Conservation (phyloP, 2,113 vertebrate species). For the Pelvicachromis taeniatus region DNA sequence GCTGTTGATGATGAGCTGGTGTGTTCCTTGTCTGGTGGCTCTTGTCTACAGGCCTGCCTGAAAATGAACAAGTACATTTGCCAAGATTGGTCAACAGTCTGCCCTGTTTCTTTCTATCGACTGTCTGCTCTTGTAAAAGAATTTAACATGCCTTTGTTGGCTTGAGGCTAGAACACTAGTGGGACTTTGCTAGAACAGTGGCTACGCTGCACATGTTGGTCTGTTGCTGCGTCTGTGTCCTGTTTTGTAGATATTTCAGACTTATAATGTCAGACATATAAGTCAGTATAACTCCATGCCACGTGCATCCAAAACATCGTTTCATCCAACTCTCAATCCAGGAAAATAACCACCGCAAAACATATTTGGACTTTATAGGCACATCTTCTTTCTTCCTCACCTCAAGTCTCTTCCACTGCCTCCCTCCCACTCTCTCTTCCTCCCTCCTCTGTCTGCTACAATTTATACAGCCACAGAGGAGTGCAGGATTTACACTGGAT, state of each 20-base stretch:
- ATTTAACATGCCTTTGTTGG: slow-evolving; percentile 52
- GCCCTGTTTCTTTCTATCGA: slow-evolving; percentile 27
- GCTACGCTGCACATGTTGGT: slow-evolving; percentile 18
- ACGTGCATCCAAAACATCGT: background rate
- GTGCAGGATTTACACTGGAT: slow-evolving; percentile 92
- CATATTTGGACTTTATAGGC: background rate
- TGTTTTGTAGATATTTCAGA: background rate
- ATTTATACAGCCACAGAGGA: slow-evolving; percentile 69
- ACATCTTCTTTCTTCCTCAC: background rate
- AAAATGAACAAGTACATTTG: slow-evolving; percentile 61
- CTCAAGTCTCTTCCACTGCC: background rate
- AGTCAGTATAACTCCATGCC: background rate
- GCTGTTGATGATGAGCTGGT: slow-evolving; percentile 82
- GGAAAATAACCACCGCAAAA: background rate
- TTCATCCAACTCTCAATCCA: background rate
- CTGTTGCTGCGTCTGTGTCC: background rate
- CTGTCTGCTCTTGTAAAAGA: slow-evolving; percentile 39
- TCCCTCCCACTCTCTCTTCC: background rate
- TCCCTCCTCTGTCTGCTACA: slow-evolving; percentile 11
- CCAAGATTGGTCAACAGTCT: slow-evolving; percentile 57
- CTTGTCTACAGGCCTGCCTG: slow-evolving; percentile 60
- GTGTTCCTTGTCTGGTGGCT: slow-evolving; percentile 78
- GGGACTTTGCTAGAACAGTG: slow-evolving; percentile 28
- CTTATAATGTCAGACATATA: background rate
- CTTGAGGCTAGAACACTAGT: slow-evolving; percentile 42